Percentiles rank a stretch among this genome's conserved stretches.
phyloP scores from a whole-genome alignment of 23 tunicate species.

The Oikopleura vanhoeffeni region DNA sequence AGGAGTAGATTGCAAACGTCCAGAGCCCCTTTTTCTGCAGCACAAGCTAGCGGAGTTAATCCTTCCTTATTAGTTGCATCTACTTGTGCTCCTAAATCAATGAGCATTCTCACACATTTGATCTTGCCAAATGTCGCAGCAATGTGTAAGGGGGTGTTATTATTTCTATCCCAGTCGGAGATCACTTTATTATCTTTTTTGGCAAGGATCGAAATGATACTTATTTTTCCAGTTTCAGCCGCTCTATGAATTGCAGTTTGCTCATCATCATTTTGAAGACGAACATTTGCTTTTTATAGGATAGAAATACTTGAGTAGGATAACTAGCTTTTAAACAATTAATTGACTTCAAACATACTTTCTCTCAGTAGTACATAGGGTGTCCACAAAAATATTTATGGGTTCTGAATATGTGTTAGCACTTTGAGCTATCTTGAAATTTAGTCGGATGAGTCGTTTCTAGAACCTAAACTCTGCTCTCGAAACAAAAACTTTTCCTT shows the following conservation, averaged over 20 bases:
- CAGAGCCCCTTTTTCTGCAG: constrained; percentile 51
- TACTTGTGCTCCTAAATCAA: not conserved
- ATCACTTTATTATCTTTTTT: constrained; percentile 49
- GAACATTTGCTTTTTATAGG: constrained; percentile 43
- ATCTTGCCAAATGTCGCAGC: no score
- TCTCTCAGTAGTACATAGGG: no score
- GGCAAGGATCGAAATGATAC: constrained; percentile 26
- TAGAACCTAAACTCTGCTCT: no score
- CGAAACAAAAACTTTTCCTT: no score
- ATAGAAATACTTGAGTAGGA: no score
- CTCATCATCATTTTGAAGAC: constrained; percentile 61
- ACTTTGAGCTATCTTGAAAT: no score
- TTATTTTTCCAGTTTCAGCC: constrained; percentile 42
- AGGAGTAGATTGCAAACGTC: constrained; percentile 29
- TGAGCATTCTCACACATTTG: no score
- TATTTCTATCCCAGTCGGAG: constrained; percentile 53
- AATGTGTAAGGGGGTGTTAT: constrained; percentile 55
- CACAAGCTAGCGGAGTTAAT: constrained; percentile 42
- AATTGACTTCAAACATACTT: no score
- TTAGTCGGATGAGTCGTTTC: no score
- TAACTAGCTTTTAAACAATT: no score
- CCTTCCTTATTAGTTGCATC: constrained; percentile 23
- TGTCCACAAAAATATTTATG: no score
- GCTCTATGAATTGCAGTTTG: constrained; percentile 61
- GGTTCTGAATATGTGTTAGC: no score